Percentiles rank a stretch among this genome's conserved stretches.
These are phyloP conservation scores for Nycteola revayana DNA, from an alignment of 2,888 invertebrate species.

Conservation along the genomic window DNA sequence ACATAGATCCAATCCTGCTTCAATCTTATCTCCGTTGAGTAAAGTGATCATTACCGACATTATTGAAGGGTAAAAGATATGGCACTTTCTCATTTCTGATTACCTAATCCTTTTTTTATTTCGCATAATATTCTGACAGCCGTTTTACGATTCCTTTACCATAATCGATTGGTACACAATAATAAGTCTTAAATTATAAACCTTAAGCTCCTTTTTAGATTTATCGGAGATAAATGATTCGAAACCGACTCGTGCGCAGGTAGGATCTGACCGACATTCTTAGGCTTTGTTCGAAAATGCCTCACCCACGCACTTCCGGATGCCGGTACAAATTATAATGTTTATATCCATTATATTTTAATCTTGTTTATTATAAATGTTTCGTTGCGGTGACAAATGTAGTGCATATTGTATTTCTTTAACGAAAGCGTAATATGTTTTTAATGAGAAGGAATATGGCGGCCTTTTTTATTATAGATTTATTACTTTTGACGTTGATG, in stretches of 20 bases:
- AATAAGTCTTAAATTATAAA: conserved; percentile 8
- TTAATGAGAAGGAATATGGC: conserved; percentile 1
- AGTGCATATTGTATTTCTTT: conserved; percentile 8
- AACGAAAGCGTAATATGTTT: conserved; percentile 1
- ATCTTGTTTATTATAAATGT: conserved; percentile 43
- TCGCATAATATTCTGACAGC: conserved; percentile 12
- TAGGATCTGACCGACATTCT: conserved; percentile 65
- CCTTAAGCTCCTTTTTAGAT: conserved; percentile 10
- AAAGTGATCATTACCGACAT: too few relatives aligned
- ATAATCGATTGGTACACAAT: conserved; percentile 3
- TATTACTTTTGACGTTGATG: too few relatives aligned
- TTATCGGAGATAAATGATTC: not conserved
- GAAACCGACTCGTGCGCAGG: conserved; percentile 46
- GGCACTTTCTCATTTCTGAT: too few relatives aligned
- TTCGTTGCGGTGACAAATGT: conserved; percentile 27
- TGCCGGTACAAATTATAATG: conserved; percentile 46
- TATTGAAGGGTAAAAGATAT: too few relatives aligned
- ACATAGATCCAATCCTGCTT: too few relatives aligned
- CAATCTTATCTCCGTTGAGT: too few relatives aligned
- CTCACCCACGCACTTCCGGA: conserved; percentile 72
- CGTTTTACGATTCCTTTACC: conserved; percentile 2
- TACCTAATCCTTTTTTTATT: conserved; percentile 24
- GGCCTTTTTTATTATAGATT: too few relatives aligned
- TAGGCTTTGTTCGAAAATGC: conserved; percentile 59
- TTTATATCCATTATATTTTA: conserved; percentile 42